Evolutionary conservation across 2,888 invertebrate genomes (phyloP).

Genomic region (Griposia aprilina): DNA sequence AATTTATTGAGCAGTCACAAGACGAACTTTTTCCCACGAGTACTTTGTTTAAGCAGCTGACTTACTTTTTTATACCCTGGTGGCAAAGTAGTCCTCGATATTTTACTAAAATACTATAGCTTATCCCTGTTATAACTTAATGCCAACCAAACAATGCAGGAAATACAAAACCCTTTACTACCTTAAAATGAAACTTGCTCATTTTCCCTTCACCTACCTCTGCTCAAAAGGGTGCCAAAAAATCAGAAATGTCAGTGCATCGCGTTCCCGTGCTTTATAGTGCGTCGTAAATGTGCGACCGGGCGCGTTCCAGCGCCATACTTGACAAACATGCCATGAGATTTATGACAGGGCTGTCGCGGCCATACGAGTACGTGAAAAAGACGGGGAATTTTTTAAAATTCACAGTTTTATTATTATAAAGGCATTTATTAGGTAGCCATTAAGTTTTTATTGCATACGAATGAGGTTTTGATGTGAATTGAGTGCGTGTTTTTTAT

Average conservation of each 20-base stretch:
- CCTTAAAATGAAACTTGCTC: slow-evolving; percentile 67
- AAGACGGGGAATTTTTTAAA: slow-evolving; percentile 44
- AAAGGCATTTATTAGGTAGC: slow-evolving; percentile 50
- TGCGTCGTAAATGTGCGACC: slow-evolving; percentile 61
- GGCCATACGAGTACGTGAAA: slow-evolving; percentile 44
- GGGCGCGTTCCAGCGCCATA: slow-evolving; percentile 65
- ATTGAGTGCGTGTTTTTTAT: slow-evolving; percentile 30
- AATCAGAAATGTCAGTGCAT: slow-evolving; percentile 57
- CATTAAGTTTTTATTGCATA: slow-evolving; percentile 52
- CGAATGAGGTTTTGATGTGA: slow-evolving; percentile 31
- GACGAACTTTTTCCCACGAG: not conserved
- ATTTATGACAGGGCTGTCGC: slow-evolving; percentile 74
- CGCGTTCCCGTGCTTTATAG: slow-evolving; percentile 62
- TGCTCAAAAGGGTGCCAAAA: slow-evolving; percentile 59
- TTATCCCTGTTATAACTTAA: slow-evolving; percentile 9
- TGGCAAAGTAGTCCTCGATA: not conserved
- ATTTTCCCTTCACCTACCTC: slow-evolving; percentile 61
- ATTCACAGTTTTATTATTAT: slow-evolving; percentile 63
- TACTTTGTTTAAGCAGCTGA: not conserved
- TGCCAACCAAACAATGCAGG: not conserved
- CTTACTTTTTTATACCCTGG: not conserved
- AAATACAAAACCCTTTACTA: slow-evolving; percentile 28
- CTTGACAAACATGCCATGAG: slow-evolving; percentile 78
- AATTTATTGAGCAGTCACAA: not conserved
- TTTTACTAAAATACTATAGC: slow-evolving; percentile 14